These are phyloP conservation scores for Crypturellus tataupa DNA, from an alignment of 2,797 vertebrate genomes.

Conservation along the genomic window DNA sequence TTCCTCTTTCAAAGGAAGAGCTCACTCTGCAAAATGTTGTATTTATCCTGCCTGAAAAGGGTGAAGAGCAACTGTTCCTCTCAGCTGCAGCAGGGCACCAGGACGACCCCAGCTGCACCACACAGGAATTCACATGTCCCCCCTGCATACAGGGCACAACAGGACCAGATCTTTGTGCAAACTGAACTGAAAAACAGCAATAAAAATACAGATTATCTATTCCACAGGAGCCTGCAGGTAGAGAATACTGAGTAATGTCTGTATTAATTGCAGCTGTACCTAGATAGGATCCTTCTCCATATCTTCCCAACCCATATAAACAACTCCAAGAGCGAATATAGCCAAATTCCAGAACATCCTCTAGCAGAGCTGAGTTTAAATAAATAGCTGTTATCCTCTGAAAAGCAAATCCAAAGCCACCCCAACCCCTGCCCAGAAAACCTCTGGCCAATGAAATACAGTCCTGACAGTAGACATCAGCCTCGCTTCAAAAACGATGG, in stretches of 20 bases:
- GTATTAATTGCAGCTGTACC: not conserved
- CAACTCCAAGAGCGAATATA: not conserved
- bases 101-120: not conserved
- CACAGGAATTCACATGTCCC: not conserved
- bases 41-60: not conserved
- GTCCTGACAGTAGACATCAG: not conserved
- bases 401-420: not conserved
- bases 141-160: not conserved
- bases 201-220: not conserved
- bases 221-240: not conserved
- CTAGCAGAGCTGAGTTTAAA: not conserved
- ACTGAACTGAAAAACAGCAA: not conserved
- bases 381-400: too few relatives aligned
- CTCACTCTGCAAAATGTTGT: not conserved
- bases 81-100: too few relatives aligned
- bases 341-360: not conserved
- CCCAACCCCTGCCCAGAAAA: not conserved
- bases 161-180: not conserved
- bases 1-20: not conserved
- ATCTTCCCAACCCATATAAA: not conserved
- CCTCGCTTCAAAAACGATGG: not conserved
- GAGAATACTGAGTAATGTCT: not conserved
- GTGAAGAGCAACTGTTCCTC: too few relatives aligned
- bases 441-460: rapidly evolving
- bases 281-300: not conserved